phyloP scores from a whole-genome alignment of 2,113 vertebrate genomes.

The Eulacestoma nigropectus region DNA sequence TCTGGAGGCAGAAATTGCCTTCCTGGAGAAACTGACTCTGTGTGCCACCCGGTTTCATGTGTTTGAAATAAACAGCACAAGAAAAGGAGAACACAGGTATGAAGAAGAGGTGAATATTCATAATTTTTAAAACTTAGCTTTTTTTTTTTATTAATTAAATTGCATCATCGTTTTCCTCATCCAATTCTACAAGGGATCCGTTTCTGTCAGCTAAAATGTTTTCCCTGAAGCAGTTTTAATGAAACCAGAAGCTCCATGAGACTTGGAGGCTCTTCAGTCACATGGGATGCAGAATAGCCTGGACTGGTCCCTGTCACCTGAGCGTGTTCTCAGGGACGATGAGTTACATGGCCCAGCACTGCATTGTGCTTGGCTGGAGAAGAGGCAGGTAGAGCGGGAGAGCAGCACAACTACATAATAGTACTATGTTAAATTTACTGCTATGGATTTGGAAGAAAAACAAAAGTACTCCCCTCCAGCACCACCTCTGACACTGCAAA shows the following conservation, averaged over 20 bases:
- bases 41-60: not conserved
- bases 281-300: no score
- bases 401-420: not conserved
- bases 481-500: not conserved
- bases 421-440: not conserved
- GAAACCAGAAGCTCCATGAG: not conserved
- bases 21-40: not conserved
- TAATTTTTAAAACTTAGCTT: not conserved
- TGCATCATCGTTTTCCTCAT: rapidly evolving
- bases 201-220: not conserved
- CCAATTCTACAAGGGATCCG: not conserved
- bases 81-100: not conserved
- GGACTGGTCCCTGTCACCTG: not conserved
- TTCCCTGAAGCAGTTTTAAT: not conserved
- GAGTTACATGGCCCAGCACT: not conserved
- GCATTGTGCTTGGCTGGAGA: not conserved
- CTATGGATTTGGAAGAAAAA: not conserved
- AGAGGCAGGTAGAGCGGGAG: not conserved
- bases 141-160: not conserved
- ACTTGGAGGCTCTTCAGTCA: not conserved
- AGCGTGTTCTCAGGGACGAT: rapidly evolving
- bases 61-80: not conserved
- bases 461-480: not conserved
- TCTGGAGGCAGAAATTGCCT: not conserved
- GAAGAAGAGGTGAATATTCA: not conserved